A percentile compares a stretch with the other conserved stretches of the same genome.
phyloP scores from a whole-genome alignment of 2,113 vertebrate species.

The Oryzias melastigma region DNA sequence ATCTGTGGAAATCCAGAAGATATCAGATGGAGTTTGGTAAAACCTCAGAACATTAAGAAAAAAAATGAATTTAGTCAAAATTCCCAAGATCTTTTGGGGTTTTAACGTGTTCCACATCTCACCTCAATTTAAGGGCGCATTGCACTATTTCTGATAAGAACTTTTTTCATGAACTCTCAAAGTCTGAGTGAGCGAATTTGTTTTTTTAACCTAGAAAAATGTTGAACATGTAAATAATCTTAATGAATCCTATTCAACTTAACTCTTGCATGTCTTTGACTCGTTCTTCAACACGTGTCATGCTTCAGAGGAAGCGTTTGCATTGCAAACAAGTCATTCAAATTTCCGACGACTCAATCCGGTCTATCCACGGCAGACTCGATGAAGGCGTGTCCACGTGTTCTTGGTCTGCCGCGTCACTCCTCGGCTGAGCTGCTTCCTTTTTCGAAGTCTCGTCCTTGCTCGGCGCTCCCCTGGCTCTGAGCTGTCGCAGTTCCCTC shows the following conservation, averaged over 20 bases:
- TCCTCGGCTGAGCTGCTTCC: constrained; percentile 76
- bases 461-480: constrained; percentile 66
- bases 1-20: constrained; percentile 16
- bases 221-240: no score
- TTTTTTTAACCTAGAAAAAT: no score
- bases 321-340: constrained; percentile 74
- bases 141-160: no score
- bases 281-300: constrained; percentile 8
- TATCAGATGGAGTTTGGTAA: not conserved
- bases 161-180: no score
- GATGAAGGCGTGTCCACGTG: constrained; percentile 73
- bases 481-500: constrained; percentile 80
- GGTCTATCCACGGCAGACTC: constrained; percentile 88
- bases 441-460: constrained; percentile 83
- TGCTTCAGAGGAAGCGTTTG: constrained; percentile 28
- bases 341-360: constrained; percentile 94
- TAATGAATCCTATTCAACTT: no score
- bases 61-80: not conserved
- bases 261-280: not conserved
- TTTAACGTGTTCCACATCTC: no score
- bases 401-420: constrained; percentile 71
- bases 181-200: no score
- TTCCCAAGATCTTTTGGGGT: not conserved
- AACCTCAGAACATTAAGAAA: not conserved
- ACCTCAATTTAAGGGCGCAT: no score